Base-by-base conservation (phyloP, 2,797 vertebrate species). In the Enteromius afrohamiltoni region DNA sequence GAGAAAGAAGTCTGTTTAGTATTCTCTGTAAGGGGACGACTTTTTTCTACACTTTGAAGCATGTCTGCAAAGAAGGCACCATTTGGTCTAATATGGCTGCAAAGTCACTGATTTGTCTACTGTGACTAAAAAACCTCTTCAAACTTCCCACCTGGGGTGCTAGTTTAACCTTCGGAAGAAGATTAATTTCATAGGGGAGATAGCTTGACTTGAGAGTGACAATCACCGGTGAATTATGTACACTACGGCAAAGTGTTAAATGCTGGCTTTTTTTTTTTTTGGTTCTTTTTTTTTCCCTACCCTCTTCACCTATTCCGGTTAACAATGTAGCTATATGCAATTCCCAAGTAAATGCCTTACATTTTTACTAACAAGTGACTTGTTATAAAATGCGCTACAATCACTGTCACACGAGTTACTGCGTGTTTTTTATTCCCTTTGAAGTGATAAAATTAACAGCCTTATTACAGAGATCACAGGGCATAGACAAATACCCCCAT, bases 31-130 rank as follows among this genome's bases (percentile, higher is more conserved):
- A 95, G 88, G 88, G 82, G 75, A 85, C 77, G 89, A 86, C 90
- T 88, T 85, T 90, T 89, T 95, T 94, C 70, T 94, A 95, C 95
- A 95, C 94, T 95, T 94, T 94, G 93, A 94, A 95, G 94, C 95
- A 91, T 94, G 94, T 95, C 94, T 96, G 94, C 94, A 94, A 94
- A 96, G 92, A 94, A 94, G 93, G 94, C 94, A 93, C 95, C 94
- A 86, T 94, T 94, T 95, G 95, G 94, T 95, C 91, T 94, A 95
- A 94, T 91, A 92, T 89, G 96, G 96, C 96, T 97, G 96, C 96
- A 97, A 97, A 97, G 97, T 97, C 92, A 97, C 96, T 96, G 92
- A 95, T 97, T 95, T 95, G 96, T 95, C 95, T 96, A 96, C 95
- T 96, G 96, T 97, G 96, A 97, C 94, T 92, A 95, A 93, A 89